Percentiles rank a stretch among this genome's conserved stretches.
Evolutionary conservation across 1,140 invertebrate species (phyloP).

Genomic region (Drusus annulatus): DNA sequence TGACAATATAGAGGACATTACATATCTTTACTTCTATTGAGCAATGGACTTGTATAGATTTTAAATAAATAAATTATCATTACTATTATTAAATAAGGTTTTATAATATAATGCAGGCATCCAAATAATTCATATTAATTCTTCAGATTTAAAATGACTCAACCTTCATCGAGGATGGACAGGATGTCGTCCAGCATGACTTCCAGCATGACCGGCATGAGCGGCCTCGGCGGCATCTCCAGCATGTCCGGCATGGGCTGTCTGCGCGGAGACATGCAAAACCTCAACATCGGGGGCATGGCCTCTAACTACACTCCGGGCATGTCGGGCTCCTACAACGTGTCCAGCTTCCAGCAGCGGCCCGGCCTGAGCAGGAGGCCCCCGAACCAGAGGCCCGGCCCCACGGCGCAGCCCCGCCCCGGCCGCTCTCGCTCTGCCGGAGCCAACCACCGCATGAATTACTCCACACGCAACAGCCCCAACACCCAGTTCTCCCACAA

Average conservation of each 20-base stretch:
- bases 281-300: constrained; percentile 69
- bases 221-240: constrained; percentile 67
- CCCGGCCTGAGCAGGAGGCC: constrained; percentile 69
- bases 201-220: constrained; percentile 70
- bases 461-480: constrained; percentile 68
- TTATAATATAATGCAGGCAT: background rate
- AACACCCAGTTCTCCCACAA: constrained; percentile 69
- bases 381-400: constrained; percentile 68
- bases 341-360: constrained; percentile 69
- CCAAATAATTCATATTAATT: constrained; percentile 1
- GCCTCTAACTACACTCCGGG: constrained; percentile 69
- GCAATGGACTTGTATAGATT: too few relatives aligned
- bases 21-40: too few relatives aligned
- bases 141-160: constrained; percentile 51
- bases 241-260: constrained; percentile 67
- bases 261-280: constrained; percentile 65
- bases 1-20: too few relatives aligned
- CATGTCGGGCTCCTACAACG: constrained; percentile 68
- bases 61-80: too few relatives aligned
- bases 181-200: constrained; percentile 71
- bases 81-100: too few relatives aligned
- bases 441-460: constrained; percentile 65
- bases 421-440: constrained; percentile 68
- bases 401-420: constrained; percentile 67
- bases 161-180: constrained; percentile 67